Evolutionary conservation across 2,113 vertebrate genomes (phyloP), one percentile per base, ranked within the genome.

Genomic region (Corythornis vintsioides): DNA sequence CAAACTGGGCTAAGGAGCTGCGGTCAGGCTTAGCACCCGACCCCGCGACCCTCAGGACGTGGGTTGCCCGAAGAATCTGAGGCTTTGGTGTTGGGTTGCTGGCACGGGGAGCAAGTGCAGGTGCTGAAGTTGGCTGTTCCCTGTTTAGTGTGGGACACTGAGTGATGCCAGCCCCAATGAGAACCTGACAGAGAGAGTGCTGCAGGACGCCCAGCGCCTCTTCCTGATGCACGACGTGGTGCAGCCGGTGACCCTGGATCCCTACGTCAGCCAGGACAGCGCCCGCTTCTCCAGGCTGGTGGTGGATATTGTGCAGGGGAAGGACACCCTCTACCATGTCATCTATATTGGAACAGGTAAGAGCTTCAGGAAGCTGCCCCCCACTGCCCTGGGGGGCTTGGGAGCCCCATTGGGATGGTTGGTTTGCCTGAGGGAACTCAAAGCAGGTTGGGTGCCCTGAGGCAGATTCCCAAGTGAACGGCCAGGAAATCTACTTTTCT

Each of bases 191-290:
- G 99, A 99, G 95, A 98, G 99, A 94, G 99, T 99, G 95, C 98
- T 99, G 89, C 99, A 99, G 97, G 99, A 99, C 1, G 99, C 99
- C 0, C 99, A 99, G 97, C 97, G 99, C 61, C 96, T 99, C 80
- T 99, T 99, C 97, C 98, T 99, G 83, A 99, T 99, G 99, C 99
- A 99, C 2, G 99, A 99, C 12, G 99, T 99, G 31, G 99, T 99
- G 83, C 99, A 99, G 97, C 99, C 99, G 0, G 98, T 99, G 93
- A 98, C 98, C 0, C 98, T 99, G 1, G 98, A 99, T 88, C 99
- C 99, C 0, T 98, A 99, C 1, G 98, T 99, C 93, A 99, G 98
- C 89, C 99, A 99, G 97, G 99, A 99, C 95, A 98, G 98, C 60
- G 97, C 99, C 53, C 98, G 99, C 28, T 99, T 99, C 95, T 99